Base-by-base conservation (phyloP, 2,888 invertebrate species). In the Eustalomyia histrio region DNA sequence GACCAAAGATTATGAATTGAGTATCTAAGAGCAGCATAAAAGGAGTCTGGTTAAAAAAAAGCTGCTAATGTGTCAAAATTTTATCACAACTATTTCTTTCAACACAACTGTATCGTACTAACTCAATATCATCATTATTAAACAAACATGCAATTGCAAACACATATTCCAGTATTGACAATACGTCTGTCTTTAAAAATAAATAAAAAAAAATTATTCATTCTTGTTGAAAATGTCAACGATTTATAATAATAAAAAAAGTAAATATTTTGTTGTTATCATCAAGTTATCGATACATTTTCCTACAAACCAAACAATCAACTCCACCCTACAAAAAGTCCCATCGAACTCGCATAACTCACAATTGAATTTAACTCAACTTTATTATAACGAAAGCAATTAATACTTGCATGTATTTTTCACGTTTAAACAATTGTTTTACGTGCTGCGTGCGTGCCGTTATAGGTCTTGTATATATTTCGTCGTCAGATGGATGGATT, bases 141-240 rank as follows among this genome's bases (percentile, higher is more conserved):
- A n/a, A n/a, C 43, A 47, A 47, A 47, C 43, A 47, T 47, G 43
- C 43, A 14, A 47, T 47, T n/a, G 6, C n/a, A 47, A 47, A 47
- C 43, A n/a, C 5, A 47, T 47, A 47, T 47, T 47, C 43, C 14
- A 43, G 53, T 79, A 50, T 75, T 67, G 63, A 55, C 33, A 61
- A 18, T 57, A 33, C 52, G 35, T 61, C 39, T 68, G 24, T 58
- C 24, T 18, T 47, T 14, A 33, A 29, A 24, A 57, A 57, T 21
- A 57, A n/a, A n/a, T n/a, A 57, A 29, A 57, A 16, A 12, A 58
- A 35, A 33, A 17, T 17, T 29, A n/a, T 10, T 47, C 6, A 18
- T 52, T 74, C 72, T 69, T 79, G 52, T 74, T 57, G 39, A 79
- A 68, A 68, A 74, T 79, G 57, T 79, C 73, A 79, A 73, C 61